Evolutionary conservation across 2,113 vertebrate species (phyloP).

Genomic region (Acrocephalus kingi): DNA sequence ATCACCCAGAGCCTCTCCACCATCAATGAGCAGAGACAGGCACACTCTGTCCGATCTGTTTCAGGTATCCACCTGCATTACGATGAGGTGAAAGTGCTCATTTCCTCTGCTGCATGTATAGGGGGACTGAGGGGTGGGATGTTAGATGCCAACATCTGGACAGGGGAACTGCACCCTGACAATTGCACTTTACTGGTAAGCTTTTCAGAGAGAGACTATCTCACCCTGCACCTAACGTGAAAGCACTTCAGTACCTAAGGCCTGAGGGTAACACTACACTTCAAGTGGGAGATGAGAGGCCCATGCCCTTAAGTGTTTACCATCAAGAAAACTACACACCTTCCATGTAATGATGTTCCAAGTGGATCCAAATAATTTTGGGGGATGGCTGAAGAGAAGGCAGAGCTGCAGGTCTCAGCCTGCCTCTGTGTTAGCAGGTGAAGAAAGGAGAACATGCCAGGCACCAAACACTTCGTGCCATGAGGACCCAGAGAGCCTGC

Average conservation of each 20-base stretch:
- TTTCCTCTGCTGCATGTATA: neutral
- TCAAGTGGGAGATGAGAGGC: neutral
- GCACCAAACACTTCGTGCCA: accelerated
- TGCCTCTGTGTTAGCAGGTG: neutral
- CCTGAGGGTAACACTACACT: neutral
- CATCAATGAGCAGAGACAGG: neutral
- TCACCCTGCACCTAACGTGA: neutral
- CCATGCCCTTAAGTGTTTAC: neutral
- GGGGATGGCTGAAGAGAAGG: neutral
- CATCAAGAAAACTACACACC: neutral
- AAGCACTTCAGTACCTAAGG: neutral
- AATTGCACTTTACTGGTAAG: neutral
- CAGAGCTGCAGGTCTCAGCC: neutral
- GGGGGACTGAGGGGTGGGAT: neutral
- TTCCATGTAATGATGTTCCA: neutral
- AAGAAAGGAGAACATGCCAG: neutral
- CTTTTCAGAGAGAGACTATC: neutral
- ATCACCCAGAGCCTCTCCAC: neutral
- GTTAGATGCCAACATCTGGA: neutral
- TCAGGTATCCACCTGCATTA: neutral
- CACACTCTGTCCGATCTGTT: neutral
- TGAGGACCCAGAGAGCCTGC: neutral
- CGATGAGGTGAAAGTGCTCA: neutral
- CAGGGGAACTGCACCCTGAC: neutral
- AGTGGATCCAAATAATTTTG: neutral